A percentile compares a stretch with the other conserved stretches of the same genome.
phyloP scores from a whole-genome alignment of 2,113 vertebrate species.

The Brachypteracias leptosomus region DNA sequence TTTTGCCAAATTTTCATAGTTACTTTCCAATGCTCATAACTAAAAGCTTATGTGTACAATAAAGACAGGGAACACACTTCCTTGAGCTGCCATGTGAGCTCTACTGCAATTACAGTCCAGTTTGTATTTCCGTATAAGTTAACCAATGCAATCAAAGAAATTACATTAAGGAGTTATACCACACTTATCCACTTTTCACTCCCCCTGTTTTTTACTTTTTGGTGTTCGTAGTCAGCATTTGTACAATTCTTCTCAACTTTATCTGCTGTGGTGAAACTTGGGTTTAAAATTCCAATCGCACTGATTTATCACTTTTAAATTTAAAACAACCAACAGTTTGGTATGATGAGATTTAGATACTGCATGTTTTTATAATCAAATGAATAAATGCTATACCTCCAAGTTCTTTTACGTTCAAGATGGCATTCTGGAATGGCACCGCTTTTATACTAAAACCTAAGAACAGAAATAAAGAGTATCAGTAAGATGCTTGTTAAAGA shows the following conservation, averaged over 20 bases:
- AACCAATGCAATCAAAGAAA: neutral
- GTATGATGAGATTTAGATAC: neutral
- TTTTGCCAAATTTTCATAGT: neutral
- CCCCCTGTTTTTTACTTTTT: neutral
- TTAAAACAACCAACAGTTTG: neutral
- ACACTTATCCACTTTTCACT: accelerated
- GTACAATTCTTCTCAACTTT: neutral
- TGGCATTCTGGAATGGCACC: slow-evolving; percentile 93
- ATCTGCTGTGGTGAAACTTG: neutral
- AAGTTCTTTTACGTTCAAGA: slow-evolving; percentile 98
- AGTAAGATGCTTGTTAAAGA: neutral
- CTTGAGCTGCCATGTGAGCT: neutral
- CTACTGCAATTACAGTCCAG: neutral
- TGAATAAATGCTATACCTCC: slow-evolving; percentile 85
- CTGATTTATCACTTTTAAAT: neutral
- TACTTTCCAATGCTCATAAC: neutral
- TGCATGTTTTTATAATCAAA: neutral
- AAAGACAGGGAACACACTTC: neutral
- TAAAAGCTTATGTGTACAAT: neutral
- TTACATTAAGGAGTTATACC: neutral
- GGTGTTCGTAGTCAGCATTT: neutral
- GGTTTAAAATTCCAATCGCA: neutral
- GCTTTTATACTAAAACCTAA: slow-evolving; percentile 99
- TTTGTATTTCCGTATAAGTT: neutral
- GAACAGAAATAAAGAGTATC: slow-evolving; percentile 61